Base-by-base conservation (phyloP, 2,797 vertebrate species). In the Phoeniculus purpureus region DNA sequence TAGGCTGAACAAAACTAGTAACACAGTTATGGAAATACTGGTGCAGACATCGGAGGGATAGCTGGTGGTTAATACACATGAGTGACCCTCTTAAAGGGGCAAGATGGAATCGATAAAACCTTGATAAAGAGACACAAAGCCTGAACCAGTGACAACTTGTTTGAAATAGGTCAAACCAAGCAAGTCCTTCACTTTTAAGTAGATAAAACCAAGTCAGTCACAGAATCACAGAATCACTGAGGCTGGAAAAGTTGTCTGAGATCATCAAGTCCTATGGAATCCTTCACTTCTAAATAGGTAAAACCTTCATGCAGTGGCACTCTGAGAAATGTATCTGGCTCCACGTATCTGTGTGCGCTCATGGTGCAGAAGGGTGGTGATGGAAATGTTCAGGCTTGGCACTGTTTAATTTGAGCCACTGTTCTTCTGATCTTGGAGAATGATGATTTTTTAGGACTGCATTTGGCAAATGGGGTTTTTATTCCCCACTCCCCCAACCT, bases 1-100 rank as follows among this genome's bases (percentile, higher is more conserved):
- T 43, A 82, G 68, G 92, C 95, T 89, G 94, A 90, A 94, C 95
- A 96, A 90, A 85, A 77, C 65, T 27, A 94, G 91, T 92, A 80
- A 78, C 4, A 52, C 61, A 62, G 87, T 81, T 92, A 45, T 82
- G 94, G 96, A 91, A 92, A 83, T 74, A 86, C 61, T 8, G 48
- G 73, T 18, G 29, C 52, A 58, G 89, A 22, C 92, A 94, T 55
- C 7, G 8, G 6, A n/a, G 89, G 77, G 75, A 66, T 6, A 34
- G 12, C 7, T 2, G 43, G 54, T 47, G 73, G 26, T 26, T 9
- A 32, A 54, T 12, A 32, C 60, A 26, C 27, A 2, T 2, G 4
- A 10, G 58, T 29, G 26, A 19, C 6, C 10, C 76, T 59, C 88
- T 9, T 1, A 2, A 4, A 25, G 68, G 65, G 40, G 83, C 54